These are phyloP conservation scores for Myotis myotis DNA, from an alignment of 2,797 vertebrate genomes.

Conservation along the genomic window DNA sequence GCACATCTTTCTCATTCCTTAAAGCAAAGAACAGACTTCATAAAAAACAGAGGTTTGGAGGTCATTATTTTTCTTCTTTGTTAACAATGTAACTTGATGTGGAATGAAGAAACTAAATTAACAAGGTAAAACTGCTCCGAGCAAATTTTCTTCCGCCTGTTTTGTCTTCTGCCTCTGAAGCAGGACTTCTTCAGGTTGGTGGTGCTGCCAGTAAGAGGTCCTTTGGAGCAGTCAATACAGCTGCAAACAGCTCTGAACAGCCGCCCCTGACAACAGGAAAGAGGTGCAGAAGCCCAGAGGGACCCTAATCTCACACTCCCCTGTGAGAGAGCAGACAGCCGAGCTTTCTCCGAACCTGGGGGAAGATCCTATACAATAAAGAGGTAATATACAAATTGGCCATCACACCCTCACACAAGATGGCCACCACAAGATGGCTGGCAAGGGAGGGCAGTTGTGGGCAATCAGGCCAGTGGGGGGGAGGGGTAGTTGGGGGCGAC, in stretches of 20 bases:
- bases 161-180: background rate
- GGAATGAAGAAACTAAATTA: background rate
- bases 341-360: background rate
- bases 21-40: background rate
- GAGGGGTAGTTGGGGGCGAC: no score
- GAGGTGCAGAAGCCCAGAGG: background rate
- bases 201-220: background rate
- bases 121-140: background rate
- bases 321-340: background rate
- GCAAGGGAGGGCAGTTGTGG: no score
- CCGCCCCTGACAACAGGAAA: background rate
- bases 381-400: no score
- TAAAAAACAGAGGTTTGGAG: background rate
- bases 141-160: background rate
- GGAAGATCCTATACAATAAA: background rate
- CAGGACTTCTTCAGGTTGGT: background rate
- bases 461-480: no score
- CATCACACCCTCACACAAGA: no score
- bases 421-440: no score
- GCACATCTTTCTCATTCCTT: constrained; percentile 49
- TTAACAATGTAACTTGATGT: background rate
- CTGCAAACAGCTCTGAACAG: background rate
- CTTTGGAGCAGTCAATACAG: background rate
- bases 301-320: background rate
- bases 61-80: background rate